Percentiles rank a stretch among this genome's conserved stretches.
phyloP scores from a whole-genome alignment of 2,113 vertebrate species.

The Oenanthe melanoleuca region DNA sequence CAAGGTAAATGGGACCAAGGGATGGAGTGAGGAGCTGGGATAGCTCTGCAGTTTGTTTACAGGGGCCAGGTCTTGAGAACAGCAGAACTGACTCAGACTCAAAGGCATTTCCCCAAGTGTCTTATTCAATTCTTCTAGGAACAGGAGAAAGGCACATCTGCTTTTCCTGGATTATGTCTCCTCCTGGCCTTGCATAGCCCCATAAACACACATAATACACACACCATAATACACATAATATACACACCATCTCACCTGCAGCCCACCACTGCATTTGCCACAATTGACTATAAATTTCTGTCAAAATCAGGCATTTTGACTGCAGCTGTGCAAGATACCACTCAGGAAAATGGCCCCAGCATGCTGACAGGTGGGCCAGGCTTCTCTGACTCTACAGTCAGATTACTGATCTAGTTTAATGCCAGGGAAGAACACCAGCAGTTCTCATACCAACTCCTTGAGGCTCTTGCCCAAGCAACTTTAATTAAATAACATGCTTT shows the following conservation, averaged over 20 bases:
- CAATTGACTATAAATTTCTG: neutral
- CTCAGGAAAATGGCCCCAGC: neutral
- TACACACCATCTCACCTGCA: neutral
- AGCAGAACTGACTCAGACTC: neutral
- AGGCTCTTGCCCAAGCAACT: neutral
- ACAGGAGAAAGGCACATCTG: neutral
- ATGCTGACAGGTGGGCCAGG: neutral
- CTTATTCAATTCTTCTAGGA: neutral
- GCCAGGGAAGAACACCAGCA: neutral
- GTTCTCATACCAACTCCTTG: neutral
- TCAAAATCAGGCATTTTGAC: neutral
- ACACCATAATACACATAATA: neutral
- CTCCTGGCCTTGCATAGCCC: neutral
- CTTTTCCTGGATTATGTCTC: neutral
- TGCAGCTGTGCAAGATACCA: neutral
- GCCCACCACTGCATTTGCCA: neutral
- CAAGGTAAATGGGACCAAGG: fast-evolving
- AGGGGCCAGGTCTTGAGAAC: neutral
- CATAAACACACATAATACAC: neutral
- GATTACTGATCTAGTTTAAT: neutral
- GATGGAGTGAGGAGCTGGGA: neutral
- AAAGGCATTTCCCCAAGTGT: neutral
- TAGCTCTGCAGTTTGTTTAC: neutral
- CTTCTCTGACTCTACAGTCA: neutral
- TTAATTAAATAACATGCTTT: neutral